phyloP scores from a whole-genome alignment of 2,113 vertebrate genomes.

The Phalacrocorax carbo region DNA sequence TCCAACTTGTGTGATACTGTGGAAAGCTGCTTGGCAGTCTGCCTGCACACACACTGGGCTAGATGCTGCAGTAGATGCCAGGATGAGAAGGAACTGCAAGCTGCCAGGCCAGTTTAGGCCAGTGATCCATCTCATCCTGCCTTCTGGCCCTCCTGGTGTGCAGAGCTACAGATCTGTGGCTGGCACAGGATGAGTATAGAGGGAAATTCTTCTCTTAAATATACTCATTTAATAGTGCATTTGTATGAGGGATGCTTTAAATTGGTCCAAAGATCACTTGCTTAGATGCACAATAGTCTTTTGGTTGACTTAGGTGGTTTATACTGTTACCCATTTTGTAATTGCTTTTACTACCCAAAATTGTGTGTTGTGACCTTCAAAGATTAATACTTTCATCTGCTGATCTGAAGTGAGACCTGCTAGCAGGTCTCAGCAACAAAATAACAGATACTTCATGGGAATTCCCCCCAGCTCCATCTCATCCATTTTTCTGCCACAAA shows the following conservation, averaged over 20 bases:
- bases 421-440: background rate
- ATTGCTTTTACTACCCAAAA: background rate
- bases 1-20: fast-evolving
- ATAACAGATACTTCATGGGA: background rate
- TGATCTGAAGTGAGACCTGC: background rate
- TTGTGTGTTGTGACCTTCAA: background rate
- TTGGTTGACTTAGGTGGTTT: background rate
- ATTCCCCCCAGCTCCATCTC: background rate
- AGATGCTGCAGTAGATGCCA: background rate
- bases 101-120: background rate
- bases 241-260: background rate
- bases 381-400: background rate
- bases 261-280: background rate
- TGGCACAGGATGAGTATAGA: background rate
- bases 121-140: background rate
- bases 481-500: background rate
- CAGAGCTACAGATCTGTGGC: fast-evolving
- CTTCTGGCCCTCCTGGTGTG: background rate
- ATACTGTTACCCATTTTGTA: background rate
- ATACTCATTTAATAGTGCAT: fast-evolving
- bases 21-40: background rate
- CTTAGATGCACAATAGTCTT: background rate
- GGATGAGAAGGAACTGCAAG: background rate
- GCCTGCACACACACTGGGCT: fast-evolving
- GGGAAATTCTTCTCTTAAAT: background rate